Conservation (phyloP, 2,113 vertebrate genomes). For the Cariama cristata region DNA sequence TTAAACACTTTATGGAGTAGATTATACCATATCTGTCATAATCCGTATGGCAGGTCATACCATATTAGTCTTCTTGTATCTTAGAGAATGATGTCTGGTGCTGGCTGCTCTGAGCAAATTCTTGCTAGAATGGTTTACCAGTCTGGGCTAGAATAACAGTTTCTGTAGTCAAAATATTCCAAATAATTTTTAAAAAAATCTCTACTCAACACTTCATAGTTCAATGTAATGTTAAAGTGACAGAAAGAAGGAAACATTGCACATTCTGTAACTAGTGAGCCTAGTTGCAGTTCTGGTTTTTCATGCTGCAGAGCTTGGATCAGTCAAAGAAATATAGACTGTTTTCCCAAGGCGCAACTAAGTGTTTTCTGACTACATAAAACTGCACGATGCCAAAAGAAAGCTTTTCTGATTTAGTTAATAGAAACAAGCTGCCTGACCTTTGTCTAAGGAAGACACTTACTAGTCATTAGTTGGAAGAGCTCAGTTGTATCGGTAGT, state of each 20-base stretch:
- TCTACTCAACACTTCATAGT: not conserved
- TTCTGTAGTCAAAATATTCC: not conserved
- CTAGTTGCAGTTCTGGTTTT: not conserved
- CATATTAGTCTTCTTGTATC: not conserved
- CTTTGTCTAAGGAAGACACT: not conserved
- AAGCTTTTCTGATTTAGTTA: not conserved
- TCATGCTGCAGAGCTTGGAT: not conserved
- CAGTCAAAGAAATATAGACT: not conserved
- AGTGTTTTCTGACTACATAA: not conserved
- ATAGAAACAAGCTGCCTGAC: not conserved
- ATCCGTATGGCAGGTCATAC: not conserved
- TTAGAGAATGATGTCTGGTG: not conserved
- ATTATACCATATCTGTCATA: accelerated
- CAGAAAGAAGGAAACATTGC: not conserved
- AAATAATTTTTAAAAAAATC: not conserved
- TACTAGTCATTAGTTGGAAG: not conserved
- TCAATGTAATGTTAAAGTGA: not conserved
- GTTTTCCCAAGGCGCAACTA: not conserved
- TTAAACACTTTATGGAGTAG: not conserved
- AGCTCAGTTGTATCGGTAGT: not conserved
- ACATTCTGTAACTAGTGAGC: not conserved
- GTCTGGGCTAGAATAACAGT: not conserved
- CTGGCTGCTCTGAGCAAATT: not conserved
- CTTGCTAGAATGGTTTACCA: not conserved
- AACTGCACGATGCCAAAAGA: not conserved